A percentile compares a stretch with the other conserved stretches of the same genome.
These are phyloP conservation scores for Eulemur mongoz DNA, from an alignment of 2,797 vertebrate species.

Conservation along the genomic window DNA sequence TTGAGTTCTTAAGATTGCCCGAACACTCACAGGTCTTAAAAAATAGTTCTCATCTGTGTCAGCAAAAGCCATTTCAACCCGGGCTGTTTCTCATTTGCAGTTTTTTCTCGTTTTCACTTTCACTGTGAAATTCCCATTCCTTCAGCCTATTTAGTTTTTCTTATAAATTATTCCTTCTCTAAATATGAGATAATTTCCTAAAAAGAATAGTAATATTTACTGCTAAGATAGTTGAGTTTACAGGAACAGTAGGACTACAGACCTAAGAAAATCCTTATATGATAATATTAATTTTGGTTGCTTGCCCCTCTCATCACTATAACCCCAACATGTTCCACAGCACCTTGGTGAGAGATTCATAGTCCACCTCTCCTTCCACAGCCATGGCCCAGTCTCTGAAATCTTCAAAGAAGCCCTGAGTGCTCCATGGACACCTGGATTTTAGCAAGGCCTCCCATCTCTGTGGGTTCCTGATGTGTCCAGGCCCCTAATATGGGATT, in stretches of 20 bases:
- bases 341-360: neutral
- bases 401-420: neutral
- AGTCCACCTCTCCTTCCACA: fast-evolving
- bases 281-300: neutral
- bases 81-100: neutral
- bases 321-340: neutral
- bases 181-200: neutral
- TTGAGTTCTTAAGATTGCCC: neutral
- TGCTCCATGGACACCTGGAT: neutral
- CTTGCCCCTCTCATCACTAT: neutral
- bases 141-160: neutral
- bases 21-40: neutral
- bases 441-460: neutral
- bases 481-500: neutral
- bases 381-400: neutral
- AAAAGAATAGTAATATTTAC: neutral
- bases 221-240: neutral
- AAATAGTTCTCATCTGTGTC: neutral
- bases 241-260: neutral
- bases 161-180: neutral
- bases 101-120: neutral
- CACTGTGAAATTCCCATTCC: neutral
- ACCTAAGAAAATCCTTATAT: neutral
- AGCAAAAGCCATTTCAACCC: neutral
- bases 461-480: neutral